Base-by-base conservation (phyloP, 1,140 invertebrate genomes). In the Ceratoteleas bidentatus region DNA sequence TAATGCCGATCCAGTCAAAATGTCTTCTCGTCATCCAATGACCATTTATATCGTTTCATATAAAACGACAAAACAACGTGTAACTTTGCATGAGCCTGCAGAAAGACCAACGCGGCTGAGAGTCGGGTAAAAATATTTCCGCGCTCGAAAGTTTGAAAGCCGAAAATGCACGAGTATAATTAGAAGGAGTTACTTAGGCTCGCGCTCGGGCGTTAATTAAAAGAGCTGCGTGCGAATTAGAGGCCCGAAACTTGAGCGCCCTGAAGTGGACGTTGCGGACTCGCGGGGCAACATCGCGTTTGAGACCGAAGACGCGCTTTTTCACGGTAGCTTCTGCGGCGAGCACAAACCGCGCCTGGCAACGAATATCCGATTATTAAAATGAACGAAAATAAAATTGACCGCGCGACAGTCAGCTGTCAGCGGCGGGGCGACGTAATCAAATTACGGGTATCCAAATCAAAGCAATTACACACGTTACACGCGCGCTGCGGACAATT, bases 151-250 rank as follows among this genome's bases (percentile, higher is more conserved):
- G 65, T 81, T 69, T 70, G 66, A 70, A 73, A 83, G 50, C 38
- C 49, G 45, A 78, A 76, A 65, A 75, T 52, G 47, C 53, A 69
- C 57, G 70, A 75, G 64, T 43, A 77, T 77, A 77, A 77, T 77
- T 77, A 77, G 69, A 69, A 57, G 52, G 72, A 77, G 57, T 77
- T 77, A 69, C 65, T 62, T 56, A 69, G 64, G 24, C 60, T 77
- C 11, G 16, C 40, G 3, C 36, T 40, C 36, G 36, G 15, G 47
- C 10, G 69, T 77, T 77, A 77, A 77, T 77, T 77, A 69, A 77
- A 77, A 69, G 74, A 77, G 65, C 62, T 77, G 74, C 65, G 65
- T 69, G 58, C 36, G 65, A 77, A 77, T 69, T 77, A 77, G 49
- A 77, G 40, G 49, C 40, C 60, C 47, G 58, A 56, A 50, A 43